Base-by-base conservation (phyloP, 2,888 invertebrate species). In the Tryphoninae sp. region DNA sequence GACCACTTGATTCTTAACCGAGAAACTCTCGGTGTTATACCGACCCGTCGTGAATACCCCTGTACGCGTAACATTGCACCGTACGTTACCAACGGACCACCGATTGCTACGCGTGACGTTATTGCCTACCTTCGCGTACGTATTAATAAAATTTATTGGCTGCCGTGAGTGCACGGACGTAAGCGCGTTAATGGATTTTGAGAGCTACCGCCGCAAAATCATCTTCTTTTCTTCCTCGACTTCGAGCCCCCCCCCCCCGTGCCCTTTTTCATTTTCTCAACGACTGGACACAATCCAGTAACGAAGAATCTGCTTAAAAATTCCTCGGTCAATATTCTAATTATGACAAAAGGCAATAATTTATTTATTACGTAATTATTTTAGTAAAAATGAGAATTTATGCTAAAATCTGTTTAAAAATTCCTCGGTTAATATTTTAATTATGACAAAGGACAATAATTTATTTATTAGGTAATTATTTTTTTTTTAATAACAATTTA, bases 131-230 rank as follows among this genome's bases (percentile, higher is more conserved):
- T 71, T 53, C 86, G 86, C 87, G 88, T 89, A 89, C 90, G 90
- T 88, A 90, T 90, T 89, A 90, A 90, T 90, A 89, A 89, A 91
- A 89, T 90, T 90, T 90, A 91, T 90, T 89, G 87, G 88, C 84
- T 85, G 85, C 84, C 74, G 86, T 86, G 84, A 86, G 89, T 87
- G 87, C 84, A 87, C 86, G 82, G 83, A 85, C 82, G 84, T 82
- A 85, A 81, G 85, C 86, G 85, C 85, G 88, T 89, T 90, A 91
- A 91, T 91, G 91, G 89, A 91, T 91, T 90, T 89, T 84, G 86
- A 89, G 86, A 78, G 69, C 69, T 72, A 74, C 77, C 58, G 68
- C 67, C 64, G 65, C 71, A 80, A 59, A 55, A 74, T 77, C 67
- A 76, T 76, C 78, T 74, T 67, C 75, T 65, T 19, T 51, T 78